Base-by-base conservation (phyloP, 2,113 vertebrate species). In the Sakesphorus luctuosus region DNA sequence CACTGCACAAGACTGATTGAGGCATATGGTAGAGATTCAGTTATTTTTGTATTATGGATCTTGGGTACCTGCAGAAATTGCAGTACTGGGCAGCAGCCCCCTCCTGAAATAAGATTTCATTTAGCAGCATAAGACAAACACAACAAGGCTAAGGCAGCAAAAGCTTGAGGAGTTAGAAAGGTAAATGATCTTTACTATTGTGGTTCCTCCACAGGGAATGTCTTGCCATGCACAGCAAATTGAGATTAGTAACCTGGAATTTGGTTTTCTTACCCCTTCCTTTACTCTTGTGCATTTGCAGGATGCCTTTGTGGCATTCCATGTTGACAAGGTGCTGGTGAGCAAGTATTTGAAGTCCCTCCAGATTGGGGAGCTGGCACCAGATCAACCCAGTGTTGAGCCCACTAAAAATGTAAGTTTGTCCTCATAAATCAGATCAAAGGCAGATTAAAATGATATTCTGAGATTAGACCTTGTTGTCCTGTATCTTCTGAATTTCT, bases 291-390 rank as follows among this genome's bases (percentile, higher is more conserved):
- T 44, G 7, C 8, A 2, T 81, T 91, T 93, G 35, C 91, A 98
- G 98, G 98, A 99, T 85, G 98, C 98, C 6, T 99, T 98, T 82
- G 71, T 62, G 67, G 98, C 98, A 0, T 98, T 99, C 85, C 98
- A 99, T 8, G 95, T 97, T 13, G 40, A 98, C 94, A 97, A 97
- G 76, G 74, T 11, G 36, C 78, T 98, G 75, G 98, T 98, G 84
- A 96, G 68, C 65, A 98, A 98, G 87, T 97, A 98, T 66, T 95
- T 99, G 97, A 97, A 95, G 56, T 65, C 97, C 1, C 96, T 99
- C 33, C 95, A 98, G 95, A 98, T 98, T 7, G 98, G 98, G 47
- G 98, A 99, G 84, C 97, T 99, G 91, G 97, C 98, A 72, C 97
- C 98, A 2, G 98, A 98, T 56, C 97, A 98, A 65, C 98, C 98